Base-by-base conservation (phyloP, 1,140 invertebrate species). In the Colletes latitarsis region DNA sequence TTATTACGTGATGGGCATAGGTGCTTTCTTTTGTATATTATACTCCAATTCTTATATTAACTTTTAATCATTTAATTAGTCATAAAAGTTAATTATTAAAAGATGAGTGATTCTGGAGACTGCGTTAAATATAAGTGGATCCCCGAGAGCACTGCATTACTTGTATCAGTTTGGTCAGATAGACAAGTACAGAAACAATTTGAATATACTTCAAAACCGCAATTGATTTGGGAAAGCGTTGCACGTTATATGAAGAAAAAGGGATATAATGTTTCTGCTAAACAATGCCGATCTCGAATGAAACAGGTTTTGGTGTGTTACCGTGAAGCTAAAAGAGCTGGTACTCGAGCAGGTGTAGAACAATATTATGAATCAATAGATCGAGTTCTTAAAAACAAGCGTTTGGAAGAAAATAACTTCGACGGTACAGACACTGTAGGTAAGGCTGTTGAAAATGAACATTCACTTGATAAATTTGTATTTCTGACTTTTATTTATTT, bases 221-320 rank as follows among this genome's bases (percentile, higher is more conserved):
- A 92, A 53, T 75, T 92, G 12, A 91, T 92, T 70, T 94, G 93
- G 93, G 93, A 93, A 14, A 93, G 89, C 63, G 83, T 94, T 3
- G 91, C 92, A 0, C 88, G 89, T 6, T 94, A 93, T 60, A 93
- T 94, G 92, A 90, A 84, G 19, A 93, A 93, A 58, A 94, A 94
- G 49, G 93, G 93, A 0, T 94, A 93, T 58, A 90, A 91, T 75
- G 93, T 93, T 4, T 87, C 86, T 8, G 92, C 85, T 0, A 93
- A 92, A 77, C 93, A 94, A 63, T 94, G 93, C 73, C 88, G 91
- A 63, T 93, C 93, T 1, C 86, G 93, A 19, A 94, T 94, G 90
- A 93, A 94, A 75, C 92, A 92, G 12, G 89, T 94, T 0, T 63
- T 94, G 6, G 90, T 94, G 6, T 93, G 93, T 73, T 94, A 94